Evolutionary conservation across 2,888 invertebrate genomes (phyloP).

Genomic region (Quadriops clusia): DNA sequence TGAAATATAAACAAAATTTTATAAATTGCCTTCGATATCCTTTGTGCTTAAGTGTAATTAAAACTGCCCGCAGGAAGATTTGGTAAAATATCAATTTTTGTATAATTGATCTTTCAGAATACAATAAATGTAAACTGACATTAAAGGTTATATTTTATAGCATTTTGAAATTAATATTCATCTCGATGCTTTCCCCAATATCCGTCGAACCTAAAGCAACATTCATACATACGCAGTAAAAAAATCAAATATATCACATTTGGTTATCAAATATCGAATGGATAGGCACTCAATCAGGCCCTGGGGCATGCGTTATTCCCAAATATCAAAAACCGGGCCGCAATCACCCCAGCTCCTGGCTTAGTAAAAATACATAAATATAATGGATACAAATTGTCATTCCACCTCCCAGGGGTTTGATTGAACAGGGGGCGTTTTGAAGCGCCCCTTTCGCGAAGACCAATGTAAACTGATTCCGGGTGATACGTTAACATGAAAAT

Average conservation of each 20-base stretch:
- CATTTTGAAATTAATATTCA: too few relatives aligned
- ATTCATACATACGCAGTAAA: slow-evolving; percentile 10
- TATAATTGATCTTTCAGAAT: too few relatives aligned
- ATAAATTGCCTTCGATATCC: too few relatives aligned
- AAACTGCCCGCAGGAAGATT: too few relatives aligned
- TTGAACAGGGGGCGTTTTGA: slow-evolving; percentile 24
- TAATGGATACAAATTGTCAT: slow-evolving; percentile 36
- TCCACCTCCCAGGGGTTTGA: slow-evolving; percentile 32
- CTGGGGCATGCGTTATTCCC: slow-evolving; percentile 28
- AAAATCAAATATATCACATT: slow-evolving; percentile 31
- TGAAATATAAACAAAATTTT: too few relatives aligned
- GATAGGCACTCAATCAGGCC: slow-evolving; percentile 28
- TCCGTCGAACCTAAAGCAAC: too few relatives aligned
- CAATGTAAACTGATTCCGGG: slow-evolving; percentile 21
- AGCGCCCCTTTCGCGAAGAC: slow-evolving; percentile 19
- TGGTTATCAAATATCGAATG: slow-evolving; percentile 30
- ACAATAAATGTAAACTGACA: too few relatives aligned
- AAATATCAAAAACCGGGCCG: slow-evolving; percentile 25
- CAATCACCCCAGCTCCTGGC: slow-evolving; percentile 23
- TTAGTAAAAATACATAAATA: slow-evolving; percentile 36
- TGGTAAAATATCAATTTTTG: too few relatives aligned
- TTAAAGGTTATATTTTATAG: too few relatives aligned
- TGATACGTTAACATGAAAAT: slow-evolving; percentile 25
- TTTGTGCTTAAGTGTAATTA: too few relatives aligned
- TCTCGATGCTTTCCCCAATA: too few relatives aligned